Evolutionary conservation across 2,888 invertebrate species (phyloP), one percentile per base, ranked within the genome.

Genomic region (Caenorhabditis afra): DNA sequence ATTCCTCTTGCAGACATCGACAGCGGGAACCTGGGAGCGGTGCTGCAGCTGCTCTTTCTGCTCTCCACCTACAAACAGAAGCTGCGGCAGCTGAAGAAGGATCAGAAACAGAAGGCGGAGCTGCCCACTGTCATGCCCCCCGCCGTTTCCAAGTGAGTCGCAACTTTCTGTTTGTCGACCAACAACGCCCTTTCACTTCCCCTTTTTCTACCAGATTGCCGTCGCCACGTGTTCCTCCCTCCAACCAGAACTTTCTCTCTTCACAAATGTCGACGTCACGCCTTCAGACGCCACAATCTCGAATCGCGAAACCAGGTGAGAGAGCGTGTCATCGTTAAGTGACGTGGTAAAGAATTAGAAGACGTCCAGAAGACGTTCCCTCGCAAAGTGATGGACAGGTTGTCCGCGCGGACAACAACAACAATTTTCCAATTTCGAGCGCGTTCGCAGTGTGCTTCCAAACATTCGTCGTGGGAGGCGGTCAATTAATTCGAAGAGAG

Each of bases 1-100:
- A 50, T n/a, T 20, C 23, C 53, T 29, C 52, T 65, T 55, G 41
- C 86, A 92, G 97, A 97, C 92, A 94, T 98, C 90, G 94, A 95
- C 87, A 95, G 96, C 91, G 97, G 97, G 45, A 95, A 96, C 91
- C 93, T 96, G 89, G 96, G 96, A 92, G 94, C 97, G 49, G 96
- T 97, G 59, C 93, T 98, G 76, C 96, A 96, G 44, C 93, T 98
- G 74, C 96, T 98, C 92, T 98, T 97, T 91, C 95, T 96, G 79
- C 93, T 97, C 65, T 96, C 96, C 64, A 93, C 96, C 80, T 96
- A 94, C 92, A 97, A 97, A 64, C 88, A 89, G 70, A 83, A 86
- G 74, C 84, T 87, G 86, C 90, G 67, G 53, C 76, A 75, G 23
- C 58, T 59, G 59, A 79, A 81, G 55, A 75, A 79, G 67, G 75